Evolutionary conservation across 2,888 invertebrate species (phyloP), one percentile per base, ranked within the genome.

Genomic region (Nomada fabriciana): DNA sequence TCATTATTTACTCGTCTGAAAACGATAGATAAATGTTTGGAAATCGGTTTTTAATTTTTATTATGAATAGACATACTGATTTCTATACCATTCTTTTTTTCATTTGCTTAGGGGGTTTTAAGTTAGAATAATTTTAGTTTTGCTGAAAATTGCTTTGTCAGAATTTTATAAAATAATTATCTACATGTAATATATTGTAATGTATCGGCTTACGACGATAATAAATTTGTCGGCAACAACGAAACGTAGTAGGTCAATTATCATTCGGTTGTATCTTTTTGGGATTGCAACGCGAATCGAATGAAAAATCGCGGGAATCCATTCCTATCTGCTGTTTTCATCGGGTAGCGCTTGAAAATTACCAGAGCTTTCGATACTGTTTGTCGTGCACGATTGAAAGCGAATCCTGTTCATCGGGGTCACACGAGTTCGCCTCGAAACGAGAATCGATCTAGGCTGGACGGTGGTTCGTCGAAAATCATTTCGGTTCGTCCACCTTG

Each of bases 331-430:
- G 59, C 65, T 57, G 20, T 59, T 25, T 36, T 55, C 47, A 18
- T 23, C 55, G 70, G 50, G 18, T 53, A 53, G 59, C 23, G 72
- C 52, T 72, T 47, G 59, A 72, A 80, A 72, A 59, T 80, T 65
- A 68, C 52, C 68, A 50, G 18, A 36, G 69, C 63, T 75, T 76
- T 64, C 53, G 80, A 63, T 80, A 70, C 65, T 52, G 52, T 70
- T 69, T 52, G 64, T 18, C 50, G 47, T 23, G 47, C 63, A 47
- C 36, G 65, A 82, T 80, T 63, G 75, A 68, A 80, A 75, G 42
- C 80, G 43, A 75, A 64, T 71, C 57, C 1, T 42, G 52, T 23
- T 65, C 65, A 29, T 50, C 23, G 71, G 23, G 29, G 25, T 52
- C 52, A 23, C 53, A 36, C 13, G 23, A 23, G 47, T 57, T 63